Base-by-base conservation (phyloP, 2,888 invertebrate genomes). In the Plagiodera versicolora region DNA sequence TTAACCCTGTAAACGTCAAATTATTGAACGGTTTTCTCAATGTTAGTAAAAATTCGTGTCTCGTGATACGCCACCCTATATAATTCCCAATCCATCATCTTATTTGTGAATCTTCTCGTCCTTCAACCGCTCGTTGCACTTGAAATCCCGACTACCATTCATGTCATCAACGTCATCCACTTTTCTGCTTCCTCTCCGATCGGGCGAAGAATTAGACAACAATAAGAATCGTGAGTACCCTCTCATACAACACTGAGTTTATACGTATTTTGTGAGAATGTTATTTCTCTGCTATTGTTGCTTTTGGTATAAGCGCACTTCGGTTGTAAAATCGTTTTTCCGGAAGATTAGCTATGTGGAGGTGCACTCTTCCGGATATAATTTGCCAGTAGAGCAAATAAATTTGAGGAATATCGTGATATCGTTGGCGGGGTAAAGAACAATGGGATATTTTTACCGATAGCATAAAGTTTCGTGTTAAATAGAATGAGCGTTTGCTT, bases 201-300 rank as follows among this genome's bases (percentile, higher is more conserved):
- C 39, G 14, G 3, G 39, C 6, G 14, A n/a, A n/a, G 39, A n/a
- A 39, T 39, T 39, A 39, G 39, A 14, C 8, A 39, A 39, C 39
- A 39, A 39, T 39, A 8, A 14, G 39, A 6, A 39, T 39, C 11
- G 1, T 14, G 6, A 39, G 39, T 39, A n/a, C 14, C 39, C 39
- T 39, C 39, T 39, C 3, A 39, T 39, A 39, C 39, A 39, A 39
- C 39, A 39, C 14, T 39, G 14, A n/a, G 14, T 24, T 24, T 45
- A 10, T 11, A 46, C 16, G 2, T 24, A 16, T 44, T 44, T 16
- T 24, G 44, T 16, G 16, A 24, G 17, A 28, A 53, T 53, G 19
- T 53, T 53, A 53, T 44, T 53, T 44, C 53, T 53, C 53, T 16
- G 10, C 52, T 17, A 53, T 53, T 44, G 24, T 53, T 53, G 53